Base-by-base conservation (phyloP, 2,113 vertebrate species). In the Ctenomys sociabilis region DNA sequence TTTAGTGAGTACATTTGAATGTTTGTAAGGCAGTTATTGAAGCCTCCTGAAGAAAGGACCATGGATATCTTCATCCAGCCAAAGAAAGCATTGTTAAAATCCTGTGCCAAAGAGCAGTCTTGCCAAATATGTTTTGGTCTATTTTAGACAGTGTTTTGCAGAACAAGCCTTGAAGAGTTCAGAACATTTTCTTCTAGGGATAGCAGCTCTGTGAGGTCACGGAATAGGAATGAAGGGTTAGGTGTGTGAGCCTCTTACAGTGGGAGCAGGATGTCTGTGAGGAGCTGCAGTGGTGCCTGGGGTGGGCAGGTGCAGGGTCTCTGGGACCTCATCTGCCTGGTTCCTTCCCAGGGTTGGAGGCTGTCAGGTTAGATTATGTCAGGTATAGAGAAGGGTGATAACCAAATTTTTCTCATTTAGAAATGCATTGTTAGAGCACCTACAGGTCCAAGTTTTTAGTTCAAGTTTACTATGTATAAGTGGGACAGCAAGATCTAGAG, bases 121-220 rank as follows among this genome's bases (percentile, higher is more conserved):
- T n/a, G 84, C 95, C 96, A 95, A 78, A 72, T 85, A 66, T 40
- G 52, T 88, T 93, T 82, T 75, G 57, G 85, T 88, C 97, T 95
- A 37, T 96, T 97, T 97, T 92, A 95, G 94, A 94, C 64, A 32
- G 11, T 85, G 75, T 95, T 94, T 94, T 94, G 81, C 35, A 86
- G 94, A 97, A 88, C 75, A 84, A n/a, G 43, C 40, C 1, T 0
- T 84, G 22, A 92, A 80, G 59, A 21, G 63, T 45, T 49, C 35
- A 59, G 96, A 68, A 92, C 26, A 2, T 81, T 94, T 94, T 49
- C 96, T 95, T 87, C 92, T 81, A 85, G 66, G 88, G 61, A n/a
- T 96, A 32, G 30, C 1, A 72, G 8, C 68, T 88, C 85, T 16
- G 52, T 94, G 94, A 93, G 57, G 64, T 90, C 81, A 83, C 52